Percentiles rank a stretch among this genome's conserved stretches.
These are phyloP conservation scores for Pogonomyrmex californicus DNA, from an alignment of 1,140 invertebrate species.

Conservation along the genomic window DNA sequence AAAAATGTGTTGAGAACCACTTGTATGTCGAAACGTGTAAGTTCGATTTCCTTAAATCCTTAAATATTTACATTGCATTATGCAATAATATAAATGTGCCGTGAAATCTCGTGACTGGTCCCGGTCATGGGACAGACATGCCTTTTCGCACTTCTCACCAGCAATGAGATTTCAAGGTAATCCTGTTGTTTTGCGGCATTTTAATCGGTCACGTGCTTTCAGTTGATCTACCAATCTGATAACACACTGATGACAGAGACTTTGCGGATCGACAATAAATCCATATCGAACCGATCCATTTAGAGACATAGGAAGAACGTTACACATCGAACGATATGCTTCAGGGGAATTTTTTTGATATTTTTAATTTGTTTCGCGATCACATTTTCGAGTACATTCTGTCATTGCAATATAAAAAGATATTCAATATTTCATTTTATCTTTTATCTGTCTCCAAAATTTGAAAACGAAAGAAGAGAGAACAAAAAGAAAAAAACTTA, in stretches of 20 bases:
- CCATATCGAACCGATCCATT: slow-evolving; percentile 34
- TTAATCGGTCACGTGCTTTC: slow-evolving; percentile 59
- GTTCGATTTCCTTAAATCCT: slow-evolving; percentile 30
- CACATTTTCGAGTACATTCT: not conserved
- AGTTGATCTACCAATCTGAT: slow-evolving; percentile 59
- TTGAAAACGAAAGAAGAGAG: not conserved
- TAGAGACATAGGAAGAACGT: slow-evolving; percentile 16
- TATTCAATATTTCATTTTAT: not conserved
- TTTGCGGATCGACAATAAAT: slow-evolving; percentile 52
- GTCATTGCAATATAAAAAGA: not conserved
- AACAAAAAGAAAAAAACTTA: not conserved
- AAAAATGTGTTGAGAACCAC: slow-evolving; percentile 13
- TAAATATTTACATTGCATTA: slow-evolving; percentile 41
- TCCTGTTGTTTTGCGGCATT: slow-evolving; percentile 59
- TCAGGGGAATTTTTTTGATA: not conserved
- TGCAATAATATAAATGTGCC: slow-evolving; percentile 31
- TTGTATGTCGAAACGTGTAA: not conserved
- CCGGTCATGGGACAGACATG: slow-evolving; percentile 4
- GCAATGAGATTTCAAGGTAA: slow-evolving; percentile 49
- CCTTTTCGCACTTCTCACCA: slow-evolving; percentile 10
- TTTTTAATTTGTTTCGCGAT: not conserved
- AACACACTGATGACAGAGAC: slow-evolving; percentile 30
- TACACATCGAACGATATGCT: not conserved
- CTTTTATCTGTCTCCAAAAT: not conserved
- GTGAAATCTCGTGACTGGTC: slow-evolving; percentile 18